Conservation (phyloP, 2,888 invertebrate genomes). For the Drosophila ezoana region DNA sequence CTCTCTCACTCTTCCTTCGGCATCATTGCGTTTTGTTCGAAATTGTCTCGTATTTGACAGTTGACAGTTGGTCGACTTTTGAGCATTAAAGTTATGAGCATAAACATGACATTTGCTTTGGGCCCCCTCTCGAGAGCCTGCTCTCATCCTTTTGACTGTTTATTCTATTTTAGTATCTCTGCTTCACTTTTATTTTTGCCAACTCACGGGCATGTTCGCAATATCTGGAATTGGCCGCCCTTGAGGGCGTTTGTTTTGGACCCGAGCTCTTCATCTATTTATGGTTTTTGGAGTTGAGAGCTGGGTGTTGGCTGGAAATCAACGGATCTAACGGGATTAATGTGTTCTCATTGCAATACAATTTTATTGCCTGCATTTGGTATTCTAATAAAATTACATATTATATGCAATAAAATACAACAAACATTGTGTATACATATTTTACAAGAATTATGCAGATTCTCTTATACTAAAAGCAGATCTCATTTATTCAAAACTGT, state of each 20-base stretch:
- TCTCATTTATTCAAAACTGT: too few species aligned
- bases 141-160: slow-evolving; percentile 43
- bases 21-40: slow-evolving; percentile 32
- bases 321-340: slow-evolving; percentile 6
- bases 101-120: slow-evolving; percentile 71
- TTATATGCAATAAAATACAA: too few species aligned
- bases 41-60: slow-evolving; percentile 79
- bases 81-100: slow-evolving; percentile 78
- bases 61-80: slow-evolving; percentile 81
- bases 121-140: slow-evolving; percentile 35
- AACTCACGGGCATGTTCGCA: slow-evolving; percentile 32
- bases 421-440: too few species aligned
- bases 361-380: neutral
- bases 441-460: too few species aligned
- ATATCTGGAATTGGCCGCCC: slow-evolving; percentile 20
- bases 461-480: too few species aligned
- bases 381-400: neutral
- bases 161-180: slow-evolving; percentile 29
- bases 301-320: slow-evolving; percentile 2
- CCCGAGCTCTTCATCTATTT: slow-evolving; percentile 7
- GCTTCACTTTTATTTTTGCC: slow-evolving; percentile 28
- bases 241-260: slow-evolving; percentile 36
- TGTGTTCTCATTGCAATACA: neutral
- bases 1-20: slow-evolving; percentile 19
- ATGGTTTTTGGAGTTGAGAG: neutral